These are phyloP conservation scores for Leptodactylus fallax DNA, from an alignment of 2,797 vertebrate genomes.

Conservation along the genomic window DNA sequence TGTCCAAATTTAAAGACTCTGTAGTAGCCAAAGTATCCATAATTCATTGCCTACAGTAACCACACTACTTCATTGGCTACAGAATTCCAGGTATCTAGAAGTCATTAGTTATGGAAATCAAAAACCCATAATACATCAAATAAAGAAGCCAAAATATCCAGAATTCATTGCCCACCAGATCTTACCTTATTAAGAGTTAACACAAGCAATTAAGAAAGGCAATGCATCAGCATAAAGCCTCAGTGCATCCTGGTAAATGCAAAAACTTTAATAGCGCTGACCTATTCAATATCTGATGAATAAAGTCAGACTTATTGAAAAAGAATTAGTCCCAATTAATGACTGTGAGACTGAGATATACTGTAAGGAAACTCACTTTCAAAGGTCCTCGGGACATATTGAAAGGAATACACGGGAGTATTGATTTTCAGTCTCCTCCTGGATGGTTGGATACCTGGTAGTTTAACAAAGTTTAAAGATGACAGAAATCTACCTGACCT, in stretches of 20 bases:
- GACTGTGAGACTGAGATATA: conserved; percentile 62
- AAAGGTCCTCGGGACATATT: conserved; percentile 52
- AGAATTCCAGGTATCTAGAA: background rate
- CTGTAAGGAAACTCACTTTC: conserved; percentile 43
- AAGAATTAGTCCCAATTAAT: conserved; percentile 71
- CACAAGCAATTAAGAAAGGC: conserved; percentile 10
- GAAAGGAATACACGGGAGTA: conserved; percentile 61
- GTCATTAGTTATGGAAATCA: background rate
- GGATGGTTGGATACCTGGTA: conserved; percentile 51
- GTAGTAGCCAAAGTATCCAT: background rate
- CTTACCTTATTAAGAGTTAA: background rate
- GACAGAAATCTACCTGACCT: conserved; percentile 1
- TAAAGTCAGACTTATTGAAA: conserved; percentile 65
- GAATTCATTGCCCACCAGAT: background rate
- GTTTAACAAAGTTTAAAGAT: conserved; percentile 49
- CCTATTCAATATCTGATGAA: conserved; percentile 58
- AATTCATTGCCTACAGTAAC: background rate
- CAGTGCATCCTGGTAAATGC: background rate
- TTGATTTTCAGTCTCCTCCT: conserved; percentile 65
- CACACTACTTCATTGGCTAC: background rate
- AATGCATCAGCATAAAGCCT: conserved; percentile 46
- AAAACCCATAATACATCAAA: background rate
- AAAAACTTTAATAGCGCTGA: conserved; percentile 42
- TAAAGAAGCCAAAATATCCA: background rate
- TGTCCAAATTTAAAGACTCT: background rate